Evolutionary conservation across 35 echinoderm and acorn worm species (phyloP), one percentile per base, ranked within the genome.

Genomic region (Apostichopus japonicus): DNA sequence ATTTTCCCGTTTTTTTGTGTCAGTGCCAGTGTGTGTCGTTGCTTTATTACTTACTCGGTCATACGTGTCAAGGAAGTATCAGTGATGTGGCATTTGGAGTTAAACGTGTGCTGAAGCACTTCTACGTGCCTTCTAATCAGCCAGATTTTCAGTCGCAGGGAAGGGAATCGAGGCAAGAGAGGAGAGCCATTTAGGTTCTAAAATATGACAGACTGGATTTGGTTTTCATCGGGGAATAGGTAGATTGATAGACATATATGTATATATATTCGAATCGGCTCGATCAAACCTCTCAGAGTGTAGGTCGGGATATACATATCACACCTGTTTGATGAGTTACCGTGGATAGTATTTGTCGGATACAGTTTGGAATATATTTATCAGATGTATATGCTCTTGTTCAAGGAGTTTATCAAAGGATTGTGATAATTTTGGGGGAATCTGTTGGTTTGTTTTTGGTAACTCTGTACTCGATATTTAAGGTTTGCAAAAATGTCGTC

Each of bases 401-500:
- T 44, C 33, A 3, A 44, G 33, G 33, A 44, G 33, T 44, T 44
- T 3, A 44, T 44, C 33, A 3, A 3, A 44, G 33, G 33, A 44
- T 44, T 3, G 33, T 44, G 33, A 44, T 44, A 44, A 44, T 44
- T 44, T 44, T 44, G 4, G 33, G 33, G 33, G 33, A 44, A 44
- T 44, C 33, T 44, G 33, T 44, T 44, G 33, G 33, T 44, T 44
- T 44, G 33, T 44, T 44, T 3, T 44, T 44, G 0, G 33, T 44
- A 44, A 44, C 33, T 44, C 33, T 44, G 33, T 44, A 44, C 33
- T 44, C 33, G 33, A 44, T 44, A 44, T 44, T 44, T 44, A 44
- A 61, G 57, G 57, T 19, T 75, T 75, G 17, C 71, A 0, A 19
- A 84, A 84, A 84, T 84, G 81, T 84, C 81, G 24, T 84, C 81